Conservation (phyloP, 1,140 invertebrate genomes). For the Leguminivora glycinivorella region DNA sequence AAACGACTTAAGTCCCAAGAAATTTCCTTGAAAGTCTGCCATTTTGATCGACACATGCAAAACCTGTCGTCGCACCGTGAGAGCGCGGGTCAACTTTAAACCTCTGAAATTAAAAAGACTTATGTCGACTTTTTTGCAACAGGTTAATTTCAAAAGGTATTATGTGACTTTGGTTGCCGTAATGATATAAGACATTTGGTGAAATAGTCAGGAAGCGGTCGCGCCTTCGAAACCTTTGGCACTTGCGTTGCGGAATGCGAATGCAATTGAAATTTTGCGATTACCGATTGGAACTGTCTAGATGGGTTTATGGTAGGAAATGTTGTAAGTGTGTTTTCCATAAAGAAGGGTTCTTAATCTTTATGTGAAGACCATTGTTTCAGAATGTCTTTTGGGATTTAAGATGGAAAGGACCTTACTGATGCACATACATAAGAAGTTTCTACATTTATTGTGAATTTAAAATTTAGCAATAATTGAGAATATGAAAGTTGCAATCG, state of each 20-base stretch:
- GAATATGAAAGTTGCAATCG: too few relatives aligned
- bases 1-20: neutral
- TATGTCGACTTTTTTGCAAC: neutral
- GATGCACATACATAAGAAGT: neutral
- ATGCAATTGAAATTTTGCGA: neutral
- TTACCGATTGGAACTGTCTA: neutral
- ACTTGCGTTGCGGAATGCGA: conserved; percentile 1
- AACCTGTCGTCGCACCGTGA: neutral
- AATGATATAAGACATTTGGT: neutral
- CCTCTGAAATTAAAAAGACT: neutral
- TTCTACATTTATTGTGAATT: neutral
- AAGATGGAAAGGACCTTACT: too few relatives aligned
- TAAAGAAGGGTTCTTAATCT: too few relatives aligned
- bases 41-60: neutral
- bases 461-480: too few relatives aligned
- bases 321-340: too few relatives aligned
- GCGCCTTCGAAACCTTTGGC: conserved; percentile 3
- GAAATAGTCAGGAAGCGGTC: neutral
- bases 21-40: neutral
- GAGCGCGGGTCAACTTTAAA: neutral
- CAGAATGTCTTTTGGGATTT: too few relatives aligned
- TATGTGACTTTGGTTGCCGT: neutral
- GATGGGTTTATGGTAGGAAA: too few relatives aligned
- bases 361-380: too few relatives aligned
- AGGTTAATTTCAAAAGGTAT: neutral